A percentile compares a stretch with the other conserved stretches of the same genome.
Evolutionary conservation across 2,797 vertebrate species (phyloP).

Genomic region (Sebastes trivittatus): DNA sequence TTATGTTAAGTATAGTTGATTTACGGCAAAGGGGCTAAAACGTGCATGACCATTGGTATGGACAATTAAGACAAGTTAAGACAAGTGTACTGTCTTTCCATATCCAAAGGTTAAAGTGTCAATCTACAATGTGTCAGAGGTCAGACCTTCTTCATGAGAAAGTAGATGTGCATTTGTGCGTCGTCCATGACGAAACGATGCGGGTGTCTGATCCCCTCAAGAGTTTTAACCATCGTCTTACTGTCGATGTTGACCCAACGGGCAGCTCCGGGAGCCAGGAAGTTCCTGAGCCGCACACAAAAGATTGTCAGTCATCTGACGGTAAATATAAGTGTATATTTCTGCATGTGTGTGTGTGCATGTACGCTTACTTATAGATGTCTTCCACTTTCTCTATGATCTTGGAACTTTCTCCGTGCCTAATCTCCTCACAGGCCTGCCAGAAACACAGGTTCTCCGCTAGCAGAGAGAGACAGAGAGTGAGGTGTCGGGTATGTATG

Average conservation of each 20-base stretch:
- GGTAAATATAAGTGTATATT: not conserved
- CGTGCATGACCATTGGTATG: not conserved
- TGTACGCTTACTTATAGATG: slow-evolving; percentile 88
- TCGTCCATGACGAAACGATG: slow-evolving; percentile 92
- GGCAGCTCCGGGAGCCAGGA: slow-evolving; percentile 90
- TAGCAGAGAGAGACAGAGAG: slow-evolving; percentile 50
- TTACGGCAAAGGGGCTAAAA: not conserved
- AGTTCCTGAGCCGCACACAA: slow-evolving; percentile 52
- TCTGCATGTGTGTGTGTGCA: not conserved
- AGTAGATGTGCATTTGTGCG: slow-evolving; percentile 95
- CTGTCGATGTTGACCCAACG: slow-evolving; percentile 97
- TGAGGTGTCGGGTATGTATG: not conserved
- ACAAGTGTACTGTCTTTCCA: not conserved
- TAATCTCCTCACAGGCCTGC: slow-evolving; percentile 92
- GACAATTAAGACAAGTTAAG: too few relatives aligned
- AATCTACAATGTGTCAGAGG: not conserved
- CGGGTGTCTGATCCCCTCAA: slow-evolving; percentile 86
- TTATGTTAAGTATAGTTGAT: not conserved
- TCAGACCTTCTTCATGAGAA: slow-evolving; percentile 96
- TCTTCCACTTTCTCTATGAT: slow-evolving; percentile 84
- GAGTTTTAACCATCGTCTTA: slow-evolving; percentile 91
- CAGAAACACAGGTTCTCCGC: slow-evolving; percentile 96
- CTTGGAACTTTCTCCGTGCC: slow-evolving; percentile 88
- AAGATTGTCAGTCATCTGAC: not conserved
- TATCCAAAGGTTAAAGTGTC: not conserved